Percentiles rank a stretch among this genome's conserved stretches.
These are phyloP conservation scores for Bombus turneri DNA, from an alignment of 1,140 invertebrate genomes.

Conservation along the genomic window DNA sequence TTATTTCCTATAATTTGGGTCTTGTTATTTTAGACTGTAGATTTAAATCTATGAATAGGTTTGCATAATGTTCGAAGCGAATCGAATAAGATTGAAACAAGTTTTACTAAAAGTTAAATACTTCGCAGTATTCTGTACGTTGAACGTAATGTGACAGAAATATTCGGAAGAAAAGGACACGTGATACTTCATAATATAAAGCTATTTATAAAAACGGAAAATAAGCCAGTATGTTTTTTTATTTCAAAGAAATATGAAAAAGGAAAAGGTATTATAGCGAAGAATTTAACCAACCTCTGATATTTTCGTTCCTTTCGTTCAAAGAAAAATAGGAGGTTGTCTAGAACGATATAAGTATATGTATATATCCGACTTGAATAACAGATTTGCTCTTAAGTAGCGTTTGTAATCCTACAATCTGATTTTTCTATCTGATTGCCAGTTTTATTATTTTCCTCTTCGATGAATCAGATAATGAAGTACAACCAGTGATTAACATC, in stretches of 20 bases:
- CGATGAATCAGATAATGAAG: slow-evolving; percentile 1
- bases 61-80: background rate
- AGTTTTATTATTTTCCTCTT: background rate
- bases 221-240: too few relatives aligned
- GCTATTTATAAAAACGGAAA: too few relatives aligned
- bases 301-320: background rate
- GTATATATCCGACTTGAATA: background rate
- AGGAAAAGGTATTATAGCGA: too few relatives aligned
- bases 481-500: background rate
- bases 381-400: background rate
- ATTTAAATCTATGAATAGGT: background rate
- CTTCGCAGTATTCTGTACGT: background rate
- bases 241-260: too few relatives aligned
- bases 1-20: background rate
- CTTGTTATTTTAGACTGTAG: background rate
- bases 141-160: background rate
- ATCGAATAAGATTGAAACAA: background rate
- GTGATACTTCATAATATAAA: background rate
- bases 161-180: background rate
- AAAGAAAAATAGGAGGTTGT: background rate
- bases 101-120: background rate
- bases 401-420: background rate
- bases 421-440: background rate
- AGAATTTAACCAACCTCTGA: too few relatives aligned
- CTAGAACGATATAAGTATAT: background rate